Base-by-base conservation (phyloP, 2,888 invertebrate species). In the Dromius quadrimaculatus region DNA sequence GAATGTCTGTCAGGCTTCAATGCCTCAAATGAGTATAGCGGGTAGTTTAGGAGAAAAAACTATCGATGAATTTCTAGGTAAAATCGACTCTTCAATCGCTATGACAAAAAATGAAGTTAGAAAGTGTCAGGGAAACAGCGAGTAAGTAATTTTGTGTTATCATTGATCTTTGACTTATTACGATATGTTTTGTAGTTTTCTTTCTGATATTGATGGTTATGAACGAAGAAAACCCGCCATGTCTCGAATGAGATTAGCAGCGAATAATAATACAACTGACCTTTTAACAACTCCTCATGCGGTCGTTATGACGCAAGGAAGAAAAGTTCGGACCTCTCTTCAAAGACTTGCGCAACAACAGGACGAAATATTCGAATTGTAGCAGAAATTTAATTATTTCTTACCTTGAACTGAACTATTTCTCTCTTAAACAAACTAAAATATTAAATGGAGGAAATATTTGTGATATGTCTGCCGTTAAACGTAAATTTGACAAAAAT, bases 321-420 rank as follows among this genome's bases (percentile, higher is more conserved):
- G 90, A 75, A 89, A 90, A 77, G 90, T 95, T 19, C 90, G 91
- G 80, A 91, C 89, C 74, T 94, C 94, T 2, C 83, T 95, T 74
- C 90, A 91, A 81, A 89, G 92, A 77, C 86, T 94, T 74, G 93
- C 94, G 83, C 87, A 91, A 77, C 89, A 92, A 78, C 94, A 95
- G 80, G 95, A 95, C 77, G 94, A 95, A 81, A 88, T 95, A 80
- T 95, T 94, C 82, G 93, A 95, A 84, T 92, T 95, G 90, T 95
- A 94, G 91, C 91, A 88, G 13, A 17, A 28, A 13, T 13, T 63
- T 45, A 43, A 17, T 6, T 28, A 28, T 45, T 43, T 63, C 63
- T 11, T 59, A n/a, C 32, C 43, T 41, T 43, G 23, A 63, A 63
- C 63, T 63, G 63, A 63, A 63, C 63, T 63, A 45, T 36, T 59